These are phyloP conservation scores for Thunnus thynnus DNA, from an alignment of 2,113 vertebrate genomes.

Conservation along the genomic window DNA sequence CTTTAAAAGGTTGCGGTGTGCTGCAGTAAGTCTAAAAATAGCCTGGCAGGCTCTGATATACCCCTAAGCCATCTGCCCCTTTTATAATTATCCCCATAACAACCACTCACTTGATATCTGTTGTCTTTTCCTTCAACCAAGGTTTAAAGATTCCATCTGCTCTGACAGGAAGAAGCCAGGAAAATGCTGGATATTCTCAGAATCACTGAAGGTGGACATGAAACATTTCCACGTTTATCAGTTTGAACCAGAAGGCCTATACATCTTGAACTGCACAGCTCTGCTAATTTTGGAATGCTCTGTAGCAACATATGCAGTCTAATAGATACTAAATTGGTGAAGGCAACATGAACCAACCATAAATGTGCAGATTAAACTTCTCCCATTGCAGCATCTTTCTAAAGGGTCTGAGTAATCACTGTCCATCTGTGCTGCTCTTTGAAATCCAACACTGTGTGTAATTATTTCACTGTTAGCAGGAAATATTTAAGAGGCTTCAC, in stretches of 20 bases:
- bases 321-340: not conserved
- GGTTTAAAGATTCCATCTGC: slow-evolving; percentile 58
- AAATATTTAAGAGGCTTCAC: slow-evolving; percentile 44
- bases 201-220: slow-evolving; percentile 12
- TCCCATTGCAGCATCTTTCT: slow-evolving; percentile 18
- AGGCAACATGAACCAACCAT: not conserved
- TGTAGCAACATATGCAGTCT: slow-evolving; percentile 28
- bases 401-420: slow-evolving; percentile 19
- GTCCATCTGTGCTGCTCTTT: slow-evolving; percentile 49
- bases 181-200: not conserved
- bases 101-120: slow-evolving; percentile 70
- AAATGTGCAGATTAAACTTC: not conserved
- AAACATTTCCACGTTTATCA: slow-evolving; percentile 24
- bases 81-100: slow-evolving; percentile 80
- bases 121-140: slow-evolving; percentile 54
- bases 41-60: slow-evolving; percentile 59
- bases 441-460: slow-evolving; percentile 19
- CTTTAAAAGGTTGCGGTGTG: slow-evolving; percentile 77
- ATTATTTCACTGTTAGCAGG: slow-evolving; percentile 39
- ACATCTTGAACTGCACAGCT: not conserved
- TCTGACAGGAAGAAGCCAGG: slow-evolving; percentile 8
- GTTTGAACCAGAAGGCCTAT: not conserved
- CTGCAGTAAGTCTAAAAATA: slow-evolving; percentile 79
- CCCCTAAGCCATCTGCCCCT: slow-evolving; percentile 75
- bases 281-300: not conserved